These are phyloP conservation scores for Perodicticus potto DNA, from an alignment of 2,797 vertebrate genomes.

Conservation along the genomic window DNA sequence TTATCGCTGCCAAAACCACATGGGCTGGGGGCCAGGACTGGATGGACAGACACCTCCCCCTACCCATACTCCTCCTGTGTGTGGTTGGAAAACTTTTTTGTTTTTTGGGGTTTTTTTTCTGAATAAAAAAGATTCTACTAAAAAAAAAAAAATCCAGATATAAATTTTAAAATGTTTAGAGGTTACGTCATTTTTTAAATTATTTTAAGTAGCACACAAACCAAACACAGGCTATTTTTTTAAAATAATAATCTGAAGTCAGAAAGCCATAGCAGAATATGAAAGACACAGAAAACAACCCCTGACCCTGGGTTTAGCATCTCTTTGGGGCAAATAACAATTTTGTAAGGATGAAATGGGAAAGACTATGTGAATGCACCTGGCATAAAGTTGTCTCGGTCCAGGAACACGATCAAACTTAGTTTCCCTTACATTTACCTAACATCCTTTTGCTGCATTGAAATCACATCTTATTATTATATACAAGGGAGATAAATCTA, in stretches of 20 bases:
- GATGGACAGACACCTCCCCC: slow-evolving; percentile 69
- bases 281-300: not conserved
- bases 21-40: slow-evolving; percentile 72
- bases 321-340: not conserved
- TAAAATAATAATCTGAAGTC: slow-evolving; percentile 30
- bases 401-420: not conserved
- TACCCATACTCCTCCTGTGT: slow-evolving; percentile 75
- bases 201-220: not conserved
- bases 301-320: not conserved
- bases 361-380: not conserved
- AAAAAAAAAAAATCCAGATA: too few species aligned
- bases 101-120: slow-evolving; percentile 70
- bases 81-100: slow-evolving; percentile 73
- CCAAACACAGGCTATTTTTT: not conserved
- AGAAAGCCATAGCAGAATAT: not conserved
- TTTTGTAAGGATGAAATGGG: slow-evolving; percentile 2
- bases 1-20: slow-evolving; percentile 85
- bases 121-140: slow-evolving; percentile 86
- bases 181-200: not conserved
- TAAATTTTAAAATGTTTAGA: not conserved
- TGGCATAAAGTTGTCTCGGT: not conserved
- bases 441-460: not conserved
- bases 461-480: not conserved
- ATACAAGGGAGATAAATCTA: rapidly evolving
- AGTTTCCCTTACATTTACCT: not conserved